Evolutionary conservation across 1,140 invertebrate genomes (phyloP).

Genomic region (Tribolium madens): DNA sequence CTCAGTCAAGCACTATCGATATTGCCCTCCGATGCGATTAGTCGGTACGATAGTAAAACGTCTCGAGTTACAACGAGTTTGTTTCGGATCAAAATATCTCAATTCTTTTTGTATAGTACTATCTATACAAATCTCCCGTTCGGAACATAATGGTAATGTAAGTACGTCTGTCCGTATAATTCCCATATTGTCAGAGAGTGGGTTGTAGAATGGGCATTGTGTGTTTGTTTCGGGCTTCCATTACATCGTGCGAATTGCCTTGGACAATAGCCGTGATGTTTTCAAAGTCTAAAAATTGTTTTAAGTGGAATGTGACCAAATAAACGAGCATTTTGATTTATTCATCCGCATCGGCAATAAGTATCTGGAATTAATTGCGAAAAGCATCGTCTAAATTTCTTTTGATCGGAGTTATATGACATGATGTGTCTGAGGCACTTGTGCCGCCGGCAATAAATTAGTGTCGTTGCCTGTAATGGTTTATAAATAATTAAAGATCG

Average conservation of each 20-base stretch:
- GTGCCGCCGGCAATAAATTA: slow-evolving; percentile 26
- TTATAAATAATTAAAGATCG: slow-evolving; percentile 37
- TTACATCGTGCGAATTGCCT: background rate
- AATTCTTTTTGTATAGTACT: background rate
- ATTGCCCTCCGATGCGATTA: background rate
- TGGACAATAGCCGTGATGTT: background rate
- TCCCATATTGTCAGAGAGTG: background rate
- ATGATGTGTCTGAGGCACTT: slow-evolving; percentile 11
- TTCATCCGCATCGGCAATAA: slow-evolving; percentile 6
- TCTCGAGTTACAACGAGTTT: background rate
- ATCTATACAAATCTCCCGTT: background rate
- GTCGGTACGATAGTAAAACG: background rate
- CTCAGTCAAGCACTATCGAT: too few species aligned
- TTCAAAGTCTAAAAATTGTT: too few species aligned
- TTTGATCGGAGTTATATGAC: slow-evolving; percentile 6
- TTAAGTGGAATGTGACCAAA: background rate
- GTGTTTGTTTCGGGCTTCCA: background rate
- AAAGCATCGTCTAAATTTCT: slow-evolving; percentile 30
- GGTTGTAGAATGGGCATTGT: background rate
- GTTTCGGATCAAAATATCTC: background rate
- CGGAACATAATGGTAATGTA: background rate
- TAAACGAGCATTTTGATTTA: slow-evolving; percentile 17
- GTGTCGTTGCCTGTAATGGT: slow-evolving; percentile 27
- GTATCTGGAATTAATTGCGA: slow-evolving; percentile 9
- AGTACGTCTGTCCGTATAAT: background rate